Base-by-base conservation (phyloP, 1,140 invertebrate species). In the Eulimnadia texana region DNA sequence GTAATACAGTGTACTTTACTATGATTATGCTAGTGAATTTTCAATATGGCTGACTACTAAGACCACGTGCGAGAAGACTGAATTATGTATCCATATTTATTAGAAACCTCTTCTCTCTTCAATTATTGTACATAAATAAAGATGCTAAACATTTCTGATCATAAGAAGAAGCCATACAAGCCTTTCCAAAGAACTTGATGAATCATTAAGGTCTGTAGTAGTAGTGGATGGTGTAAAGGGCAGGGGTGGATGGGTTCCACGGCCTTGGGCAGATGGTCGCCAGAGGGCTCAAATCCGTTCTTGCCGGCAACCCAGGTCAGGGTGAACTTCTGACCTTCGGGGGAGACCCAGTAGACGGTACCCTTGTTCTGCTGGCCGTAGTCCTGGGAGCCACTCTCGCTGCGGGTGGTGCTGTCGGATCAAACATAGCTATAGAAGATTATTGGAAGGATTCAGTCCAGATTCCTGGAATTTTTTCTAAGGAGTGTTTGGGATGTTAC, bases 301-400 rank as follows among this genome's bases (percentile, higher is more conserved):
- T 68, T 61, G 33, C 66, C 66, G 27, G 66, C 66, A 27, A 50
- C 59, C 61, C 63, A 68, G 27, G 55, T 50, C 50, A 67, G 23
- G 22, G 53, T 60, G 58, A 63, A 33, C 11, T 22, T 58, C 29
- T 64, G 60, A 19, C 66, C 66, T 23, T 67, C 66, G 16, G 66
- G 64, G 23, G 51, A 22, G 47, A 58, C 16, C 57, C 33, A 58
- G 57, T 50, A 54, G 25, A 0, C 19, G 25, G 52, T 23, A 2
- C 52, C 52, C 22, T 23, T 22, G 52, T 54, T 54, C 20, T 22
- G 22, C 16, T 54, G 22, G 3, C 52, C 52, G 2, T 54, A 23
- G 33, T 29, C n/a, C 24, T 58, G 55, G 3, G 27, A 13, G 24
- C 42, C 27, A 16, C 27, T 42, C 42, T 54, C 53, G 28, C 28